Evolutionary conservation across 2,888 invertebrate species (phyloP), one percentile per base, ranked within the genome.

Genomic region (Sarcophaga rosellei): DNA sequence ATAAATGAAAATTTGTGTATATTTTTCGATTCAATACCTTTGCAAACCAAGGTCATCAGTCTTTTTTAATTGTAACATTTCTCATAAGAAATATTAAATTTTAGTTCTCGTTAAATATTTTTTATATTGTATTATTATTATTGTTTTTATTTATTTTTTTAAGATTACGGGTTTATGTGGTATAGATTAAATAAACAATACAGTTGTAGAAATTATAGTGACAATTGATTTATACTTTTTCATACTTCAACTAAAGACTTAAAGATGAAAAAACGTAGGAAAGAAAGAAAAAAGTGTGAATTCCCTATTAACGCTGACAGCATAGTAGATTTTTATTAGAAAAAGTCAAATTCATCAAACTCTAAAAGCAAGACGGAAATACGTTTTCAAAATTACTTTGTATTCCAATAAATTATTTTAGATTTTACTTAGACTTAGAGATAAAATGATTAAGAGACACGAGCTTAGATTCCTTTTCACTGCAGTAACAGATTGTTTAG

Each of bases 401-500:
- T 20, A 66, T 78, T 62, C 15, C 57, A 35, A 15, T 25, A 25
- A 12, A 66, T 15, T 69, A 69, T 75, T 61, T 70, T 70, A 12
- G 47, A 70, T 72, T 79, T 81, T 83, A 81, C 69, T 66, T 69
- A 69, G 69, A 74, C 84, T 81, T 84, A 84, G 59, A 72, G 45
- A 81, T 78, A 84, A 77, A 35, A 84, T 78, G 68, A 23, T 80
- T 65, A 84, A 45, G 12, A 78, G 74, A 45, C 70, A 70, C 45
- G n/a, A 62, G 15, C 12, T 12, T 70, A 66, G 74, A 75, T 44
- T 65, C 61, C 35, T 35, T 2, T 61, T 69, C 20, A 25, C 12
- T 15, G 20, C 53, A 35, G 53, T 25, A 65, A 12, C 6, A 61
- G 57, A 66, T 17, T 57, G 1, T 81, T 91, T 95, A 96, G 89